Conservation (phyloP, 1,140 invertebrate genomes). For the Metopolophium dirhodum region DNA sequence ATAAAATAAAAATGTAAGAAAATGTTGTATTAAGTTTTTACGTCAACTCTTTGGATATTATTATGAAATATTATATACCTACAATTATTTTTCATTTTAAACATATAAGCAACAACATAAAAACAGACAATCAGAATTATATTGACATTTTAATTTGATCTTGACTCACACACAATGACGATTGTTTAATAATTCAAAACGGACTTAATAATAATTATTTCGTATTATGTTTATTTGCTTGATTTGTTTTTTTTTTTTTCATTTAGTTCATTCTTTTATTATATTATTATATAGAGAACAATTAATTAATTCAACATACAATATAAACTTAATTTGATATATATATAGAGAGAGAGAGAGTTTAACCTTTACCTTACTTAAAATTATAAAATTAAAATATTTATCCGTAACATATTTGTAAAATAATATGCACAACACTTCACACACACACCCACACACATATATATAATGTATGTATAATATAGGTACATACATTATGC, state of each 20-base stretch:
- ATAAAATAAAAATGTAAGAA: slow-evolving; percentile 34
- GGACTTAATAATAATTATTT: neutral
- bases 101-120: slow-evolving; percentile 41
- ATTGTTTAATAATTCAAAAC: neutral
- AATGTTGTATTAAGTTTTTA: slow-evolving; percentile 35
- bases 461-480: neutral
- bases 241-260: neutral
- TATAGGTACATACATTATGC: slow-evolving; percentile 20
- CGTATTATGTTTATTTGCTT: neutral
- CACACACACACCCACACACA: slow-evolving; percentile 23
- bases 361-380: neutral
- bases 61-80: neutral
- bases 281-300: neutral
- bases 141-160: slow-evolving; percentile 40
- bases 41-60: slow-evolving; percentile 34
- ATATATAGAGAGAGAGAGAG: neutral
- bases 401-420: slow-evolving; percentile 23
- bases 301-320: neutral
- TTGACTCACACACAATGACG: neutral
- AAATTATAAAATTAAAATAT: slow-evolving; percentile 10
- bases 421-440: slow-evolving; percentile 20
- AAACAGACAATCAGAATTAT: slow-evolving; percentile 48
- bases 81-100: slow-evolving; percentile 35
- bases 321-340: neutral
- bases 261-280: neutral